These are phyloP conservation scores for Barnardius zonarius DNA, from an alignment of 2,113 vertebrate genomes.

Conservation along the genomic window DNA sequence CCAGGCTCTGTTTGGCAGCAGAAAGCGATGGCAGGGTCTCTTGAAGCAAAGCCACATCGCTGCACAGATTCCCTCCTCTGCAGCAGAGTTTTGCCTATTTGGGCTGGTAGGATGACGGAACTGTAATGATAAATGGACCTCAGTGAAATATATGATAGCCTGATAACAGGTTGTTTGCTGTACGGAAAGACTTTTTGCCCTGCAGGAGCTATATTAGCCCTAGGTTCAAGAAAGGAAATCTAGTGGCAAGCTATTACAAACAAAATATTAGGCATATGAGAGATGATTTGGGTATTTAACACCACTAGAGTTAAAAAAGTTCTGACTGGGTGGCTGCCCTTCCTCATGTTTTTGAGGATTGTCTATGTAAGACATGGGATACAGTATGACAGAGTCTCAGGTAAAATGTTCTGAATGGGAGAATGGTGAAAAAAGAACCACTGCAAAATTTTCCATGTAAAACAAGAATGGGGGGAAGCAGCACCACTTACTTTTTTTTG, in stretches of 20 bases:
- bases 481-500: not conserved
- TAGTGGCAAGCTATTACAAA: not conserved
- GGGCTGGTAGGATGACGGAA: not conserved
- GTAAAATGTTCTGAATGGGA: not conserved
- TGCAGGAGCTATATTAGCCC: not conserved
- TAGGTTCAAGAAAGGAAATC: not conserved
- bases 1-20: not conserved
- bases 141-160: not conserved
- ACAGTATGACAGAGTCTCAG: not conserved
- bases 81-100: not conserved
- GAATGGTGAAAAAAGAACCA: not conserved
- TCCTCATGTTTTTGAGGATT: not conserved
- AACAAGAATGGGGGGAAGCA: not conserved
- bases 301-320: not conserved
- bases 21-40: not conserved
- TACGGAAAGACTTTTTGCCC: not conserved
- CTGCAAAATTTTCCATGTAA: not conserved
- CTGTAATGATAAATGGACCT: not conserved
- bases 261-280: not conserved
- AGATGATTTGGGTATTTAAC: not conserved
- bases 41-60: not conserved
- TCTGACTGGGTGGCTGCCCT: not conserved
- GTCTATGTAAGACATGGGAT: not conserved
- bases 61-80: not conserved
- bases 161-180: not conserved